Conservation (phyloP, 2,888 invertebrate species). For the Drosophila prostipennis region DNA sequence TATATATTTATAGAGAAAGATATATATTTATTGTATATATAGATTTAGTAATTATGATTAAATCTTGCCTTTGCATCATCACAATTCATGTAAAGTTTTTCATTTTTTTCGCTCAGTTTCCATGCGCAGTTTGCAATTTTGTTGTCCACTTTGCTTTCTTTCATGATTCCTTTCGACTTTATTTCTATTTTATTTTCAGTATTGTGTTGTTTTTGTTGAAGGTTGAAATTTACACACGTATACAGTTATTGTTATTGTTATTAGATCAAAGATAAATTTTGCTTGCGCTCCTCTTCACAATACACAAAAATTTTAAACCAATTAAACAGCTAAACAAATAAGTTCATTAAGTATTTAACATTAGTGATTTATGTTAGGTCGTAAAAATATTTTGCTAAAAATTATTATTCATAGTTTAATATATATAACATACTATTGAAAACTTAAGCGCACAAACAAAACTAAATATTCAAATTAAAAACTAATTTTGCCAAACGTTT, state of each 20-base stretch:
- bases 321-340: conserved; percentile 71
- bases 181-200: conserved; percentile 36
- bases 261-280: conserved; percentile 49
- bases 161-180: conserved; percentile 57
- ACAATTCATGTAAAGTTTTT: conserved; percentile 76
- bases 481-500: conserved; percentile 82
- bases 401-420: conserved; percentile 77
- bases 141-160: conserved; percentile 50
- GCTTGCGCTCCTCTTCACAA: conserved; percentile 64
- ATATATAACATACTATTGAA: conserved; percentile 76
- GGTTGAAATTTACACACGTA: conserved; percentile 63
- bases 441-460: conserved; percentile 80
- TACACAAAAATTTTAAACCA: conserved; percentile 65
- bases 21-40: conserved; percentile 56
- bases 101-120: conserved; percentile 48
- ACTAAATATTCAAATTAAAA: conserved; percentile 75
- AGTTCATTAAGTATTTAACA: conserved; percentile 64
- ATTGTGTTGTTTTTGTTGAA: conserved; percentile 23
- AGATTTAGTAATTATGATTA: conserved; percentile 77
- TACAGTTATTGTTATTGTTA: conserved; percentile 49
- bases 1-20: conserved; percentile 52
- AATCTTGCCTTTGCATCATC: conserved; percentile 79
- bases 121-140: conserved; percentile 50
- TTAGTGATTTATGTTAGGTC: conserved; percentile 61
- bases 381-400: conserved; percentile 81